Evolutionary conservation across 2,888 invertebrate genomes (phyloP).

Genomic region (Chymomyza amoena): DNA sequence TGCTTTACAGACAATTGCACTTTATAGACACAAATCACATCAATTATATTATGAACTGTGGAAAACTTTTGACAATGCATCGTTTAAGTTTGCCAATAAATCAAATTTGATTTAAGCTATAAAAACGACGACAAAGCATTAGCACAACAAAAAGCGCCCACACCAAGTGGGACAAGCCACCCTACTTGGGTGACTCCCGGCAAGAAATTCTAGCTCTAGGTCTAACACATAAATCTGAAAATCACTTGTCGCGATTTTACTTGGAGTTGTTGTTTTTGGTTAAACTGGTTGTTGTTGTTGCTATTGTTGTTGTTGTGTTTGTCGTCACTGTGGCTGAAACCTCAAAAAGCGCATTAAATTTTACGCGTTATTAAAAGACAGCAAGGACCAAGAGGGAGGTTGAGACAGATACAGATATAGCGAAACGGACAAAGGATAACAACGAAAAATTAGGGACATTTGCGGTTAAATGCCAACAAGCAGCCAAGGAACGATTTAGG

Average conservation of each 20-base stretch:
- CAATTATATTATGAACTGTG: conserved; percentile 66
- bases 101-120: conserved; percentile 67
- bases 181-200: neutral
- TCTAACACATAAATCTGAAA: conserved; percentile 70
- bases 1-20: conserved; percentile 64
- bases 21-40: conserved; percentile 70
- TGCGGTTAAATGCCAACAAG: conserved; percentile 44
- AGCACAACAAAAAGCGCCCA: conserved; percentile 64
- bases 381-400: conserved; percentile 14
- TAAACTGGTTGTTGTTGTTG: conserved; percentile 16
- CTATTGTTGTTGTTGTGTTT: neutral
- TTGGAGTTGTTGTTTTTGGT: neutral
- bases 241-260: conserved; percentile 75
- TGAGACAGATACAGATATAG: conserved; percentile 10
- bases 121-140: conserved; percentile 59
- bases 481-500: neutral
- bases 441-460: conserved; percentile 72
- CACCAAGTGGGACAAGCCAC: neutral
- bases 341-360: conserved; percentile 66
- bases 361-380: conserved; percentile 70
- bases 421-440: conserved; percentile 59
- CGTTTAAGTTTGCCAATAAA: conserved; percentile 63
- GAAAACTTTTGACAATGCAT: conserved; percentile 33
- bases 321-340: conserved; percentile 14
- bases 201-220: neutral